Evolutionary conservation across 2,888 invertebrate species (phyloP).

Genomic region (Acleris holmiana): DNA sequence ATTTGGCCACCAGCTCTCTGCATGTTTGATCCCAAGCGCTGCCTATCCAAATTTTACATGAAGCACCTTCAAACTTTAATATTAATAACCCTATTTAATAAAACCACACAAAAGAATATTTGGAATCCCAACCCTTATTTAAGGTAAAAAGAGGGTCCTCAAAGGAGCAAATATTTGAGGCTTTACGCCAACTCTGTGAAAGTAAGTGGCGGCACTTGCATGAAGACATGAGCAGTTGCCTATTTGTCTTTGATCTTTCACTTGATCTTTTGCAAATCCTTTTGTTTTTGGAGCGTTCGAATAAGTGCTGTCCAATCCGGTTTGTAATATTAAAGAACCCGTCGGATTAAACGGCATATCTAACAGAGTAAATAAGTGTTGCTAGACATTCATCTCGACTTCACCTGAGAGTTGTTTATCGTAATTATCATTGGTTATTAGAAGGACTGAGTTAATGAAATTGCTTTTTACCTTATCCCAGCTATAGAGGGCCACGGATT

Average conservation of each 20-base stretch:
- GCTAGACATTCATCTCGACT: too few species aligned
- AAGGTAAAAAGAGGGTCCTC: constrained; percentile 57
- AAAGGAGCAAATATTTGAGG: constrained; percentile 70
- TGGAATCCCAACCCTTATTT: constrained; percentile 56
- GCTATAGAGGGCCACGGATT: too few species aligned
- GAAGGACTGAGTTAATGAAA: too few species aligned
- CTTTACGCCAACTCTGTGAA: constrained; percentile 52
- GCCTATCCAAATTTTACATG: background rate
- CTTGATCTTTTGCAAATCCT: constrained; percentile 44
- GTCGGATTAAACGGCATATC: background rate
- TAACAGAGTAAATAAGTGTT: too few species aligned
- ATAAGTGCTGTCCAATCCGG: background rate
- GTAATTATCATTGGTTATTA: too few species aligned
- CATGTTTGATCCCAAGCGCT: background rate
- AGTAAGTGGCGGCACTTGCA: constrained; percentile 43
- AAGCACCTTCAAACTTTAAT: background rate
- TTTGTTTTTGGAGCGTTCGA: constrained; percentile 36
- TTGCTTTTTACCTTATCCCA: too few species aligned
- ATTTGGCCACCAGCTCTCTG: too few species aligned
- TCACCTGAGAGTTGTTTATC: too few species aligned
- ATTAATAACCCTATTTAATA: constrained; percentile 20
- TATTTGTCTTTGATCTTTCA: constrained; percentile 47
- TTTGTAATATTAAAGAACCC: background rate
- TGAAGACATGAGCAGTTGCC: constrained; percentile 36
- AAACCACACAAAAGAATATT: constrained; percentile 42